Conservation (phyloP, 2,888 invertebrate species). For the Drosophila infuscata region DNA sequence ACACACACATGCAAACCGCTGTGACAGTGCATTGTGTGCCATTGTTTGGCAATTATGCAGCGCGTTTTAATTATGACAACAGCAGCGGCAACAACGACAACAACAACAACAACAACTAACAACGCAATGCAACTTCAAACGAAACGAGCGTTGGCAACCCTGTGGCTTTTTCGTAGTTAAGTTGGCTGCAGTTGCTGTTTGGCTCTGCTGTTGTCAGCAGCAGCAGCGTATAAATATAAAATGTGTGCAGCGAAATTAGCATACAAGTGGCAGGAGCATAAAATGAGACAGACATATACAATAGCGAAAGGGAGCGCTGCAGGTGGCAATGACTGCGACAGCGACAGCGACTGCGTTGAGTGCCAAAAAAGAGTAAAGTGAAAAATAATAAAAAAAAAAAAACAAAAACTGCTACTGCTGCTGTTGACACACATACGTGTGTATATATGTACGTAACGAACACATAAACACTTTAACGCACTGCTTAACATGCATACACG, state of each 20-base stretch:
- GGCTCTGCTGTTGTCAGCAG: conserved; percentile 53
- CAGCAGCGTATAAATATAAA: conserved; percentile 65
- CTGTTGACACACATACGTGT: conserved; percentile 8
- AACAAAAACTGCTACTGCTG: neutral
- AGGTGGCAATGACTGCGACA: conserved; percentile 49
- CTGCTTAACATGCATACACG: conserved; percentile 59
- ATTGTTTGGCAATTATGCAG: conserved; percentile 72
- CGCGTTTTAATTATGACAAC: conserved; percentile 73
- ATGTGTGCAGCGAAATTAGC: conserved; percentile 74
- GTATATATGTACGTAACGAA: conserved; percentile 31
- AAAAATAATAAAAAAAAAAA: conserved; percentile 12
- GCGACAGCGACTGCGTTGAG: conserved; percentile 32
- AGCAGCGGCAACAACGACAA: conserved; percentile 26
- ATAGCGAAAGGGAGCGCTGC: conserved; percentile 15
- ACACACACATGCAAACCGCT: neutral
- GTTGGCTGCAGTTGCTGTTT: conserved; percentile 42
- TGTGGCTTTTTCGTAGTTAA: conserved; percentile 51
- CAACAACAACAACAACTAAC: conserved; percentile 7
- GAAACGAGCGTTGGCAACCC: conserved; percentile 52
- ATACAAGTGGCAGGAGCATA: conserved; percentile 38
- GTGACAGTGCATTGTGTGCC: conserved; percentile 37
- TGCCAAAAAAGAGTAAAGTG: conserved; percentile 38
- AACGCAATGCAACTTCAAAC: conserved; percentile 48
- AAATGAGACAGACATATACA: conserved; percentile 15
- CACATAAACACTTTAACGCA: conserved; percentile 75